These are phyloP conservation scores for Charaxes varanes DNA, from an alignment of 1,140 invertebrate genomes.

Conservation along the genomic window DNA sequence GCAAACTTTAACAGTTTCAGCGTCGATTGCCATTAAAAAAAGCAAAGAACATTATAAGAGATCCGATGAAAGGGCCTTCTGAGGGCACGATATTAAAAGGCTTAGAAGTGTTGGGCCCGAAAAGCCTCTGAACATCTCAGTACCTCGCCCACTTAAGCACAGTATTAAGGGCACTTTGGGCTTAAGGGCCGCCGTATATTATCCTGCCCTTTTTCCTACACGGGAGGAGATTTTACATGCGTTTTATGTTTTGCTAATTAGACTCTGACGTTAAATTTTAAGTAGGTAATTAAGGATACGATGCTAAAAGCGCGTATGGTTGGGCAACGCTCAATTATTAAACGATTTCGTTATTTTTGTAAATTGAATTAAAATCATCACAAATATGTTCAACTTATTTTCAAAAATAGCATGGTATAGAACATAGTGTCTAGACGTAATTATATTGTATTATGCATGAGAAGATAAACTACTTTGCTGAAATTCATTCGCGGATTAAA, in stretches of 20 bases:
- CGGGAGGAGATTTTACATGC: constrained; percentile 35
- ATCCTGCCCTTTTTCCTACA: constrained; percentile 45
- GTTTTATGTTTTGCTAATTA: constrained; percentile 41
- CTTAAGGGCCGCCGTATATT: constrained; percentile 60
- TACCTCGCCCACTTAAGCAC: constrained; percentile 66
- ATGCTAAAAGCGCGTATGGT: constrained; percentile 6
- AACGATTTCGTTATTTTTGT: too few species aligned
- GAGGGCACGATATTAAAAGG: constrained; percentile 68
- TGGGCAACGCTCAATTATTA: constrained; percentile 1
- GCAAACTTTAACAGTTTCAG: constrained; percentile 33
- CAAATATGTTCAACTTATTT: too few species aligned
- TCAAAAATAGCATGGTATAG: too few species aligned
- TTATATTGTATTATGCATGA: too few species aligned
- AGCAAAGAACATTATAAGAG: constrained; percentile 40
- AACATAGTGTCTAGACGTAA: too few species aligned
- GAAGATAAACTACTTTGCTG: too few species aligned
- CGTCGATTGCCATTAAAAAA: constrained; percentile 43
- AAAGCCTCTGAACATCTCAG: constrained; percentile 68
- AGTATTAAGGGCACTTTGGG: constrained; percentile 68
- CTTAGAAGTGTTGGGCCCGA: constrained; percentile 66
- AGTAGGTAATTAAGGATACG: constrained; percentile 29
- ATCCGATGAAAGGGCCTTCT: constrained; percentile 43
- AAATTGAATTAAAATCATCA: too few species aligned
- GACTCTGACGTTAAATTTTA: constrained; percentile 31
- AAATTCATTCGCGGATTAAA: too few species aligned